These are phyloP conservation scores for Ophion ventricosus DNA, from an alignment of 2,888 invertebrate species.

Conservation along the genomic window DNA sequence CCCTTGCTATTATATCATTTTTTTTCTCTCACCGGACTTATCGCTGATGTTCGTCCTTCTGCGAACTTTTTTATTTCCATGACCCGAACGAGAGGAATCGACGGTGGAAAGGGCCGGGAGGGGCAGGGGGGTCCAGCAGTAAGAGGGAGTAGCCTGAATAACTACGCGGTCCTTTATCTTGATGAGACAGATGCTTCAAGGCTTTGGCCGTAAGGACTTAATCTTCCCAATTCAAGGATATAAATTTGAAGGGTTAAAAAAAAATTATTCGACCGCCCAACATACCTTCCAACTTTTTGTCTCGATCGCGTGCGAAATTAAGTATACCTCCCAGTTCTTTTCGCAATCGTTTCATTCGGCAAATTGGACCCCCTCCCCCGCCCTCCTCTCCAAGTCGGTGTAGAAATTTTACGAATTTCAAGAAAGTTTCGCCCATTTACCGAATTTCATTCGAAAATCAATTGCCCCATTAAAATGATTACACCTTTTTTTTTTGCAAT, in stretches of 20 bases:
- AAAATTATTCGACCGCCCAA: not conserved
- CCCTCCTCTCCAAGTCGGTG: too few species aligned
- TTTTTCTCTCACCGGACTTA: not conserved
- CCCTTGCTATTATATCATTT: not conserved
- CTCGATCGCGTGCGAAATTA: not conserved
- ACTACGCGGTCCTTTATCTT: constrained; percentile 35
- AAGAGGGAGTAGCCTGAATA: too few species aligned
- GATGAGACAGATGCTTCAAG: constrained; percentile 3
- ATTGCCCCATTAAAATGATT: too few species aligned
- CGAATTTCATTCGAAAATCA: too few species aligned
- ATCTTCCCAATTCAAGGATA: constrained; percentile 25
- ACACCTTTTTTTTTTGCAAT: too few species aligned
- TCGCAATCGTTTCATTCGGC: too few species aligned
- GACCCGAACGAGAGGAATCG: constrained; percentile 7
- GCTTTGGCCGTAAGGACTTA: constrained; percentile 23
- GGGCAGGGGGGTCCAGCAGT: too few species aligned
- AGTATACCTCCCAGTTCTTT: not conserved
- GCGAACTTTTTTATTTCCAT: constrained; percentile 1
- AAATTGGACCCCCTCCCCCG: too few species aligned
- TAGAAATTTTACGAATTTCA: too few species aligned
- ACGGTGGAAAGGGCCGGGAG: not conserved
- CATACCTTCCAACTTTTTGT: not conserved
- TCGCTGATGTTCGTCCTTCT: constrained; percentile 1
- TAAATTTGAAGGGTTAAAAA: not conserved
- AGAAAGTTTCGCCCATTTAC: too few species aligned